Evolutionary conservation across 2,797 vertebrate species (phyloP), one percentile per base, ranked within the genome.

Genomic region (Choloepus didactylus): DNA sequence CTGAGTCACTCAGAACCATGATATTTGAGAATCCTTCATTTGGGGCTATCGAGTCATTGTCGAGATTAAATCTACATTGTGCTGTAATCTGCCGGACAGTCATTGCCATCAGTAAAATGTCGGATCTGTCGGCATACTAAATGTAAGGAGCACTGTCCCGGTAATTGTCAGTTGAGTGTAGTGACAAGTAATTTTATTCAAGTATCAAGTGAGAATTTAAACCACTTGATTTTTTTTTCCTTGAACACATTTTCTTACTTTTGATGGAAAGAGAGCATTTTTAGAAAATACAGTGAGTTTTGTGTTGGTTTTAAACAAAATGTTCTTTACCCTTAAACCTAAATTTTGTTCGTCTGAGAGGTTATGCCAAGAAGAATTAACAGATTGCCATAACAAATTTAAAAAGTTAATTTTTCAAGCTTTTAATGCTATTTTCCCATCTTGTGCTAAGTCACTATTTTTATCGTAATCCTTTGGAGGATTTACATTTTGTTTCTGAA

Each of bases 1-100:
- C 98, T 93, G 97, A 97, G 93, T 97, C 97, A 98, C 97, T 98
- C 97, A 98, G 91, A 97, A 97, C 93, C 76, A 96, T 96, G 93
- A 98, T 98, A 97, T 72, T 96, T 98, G 91, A 95, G 76, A 97
- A 96, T 96, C 60, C 96, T 98, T 98, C 31, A 94, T 97, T 97
- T 96, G 84, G 92, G 96, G 91, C 67, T 95, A 93, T 97, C 87
- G 97, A 98, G 92, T 91, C 96, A 97, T 91, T 96, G 95, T 89
- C 41, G 77, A 98, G 96, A 98, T 97, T 98, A 98, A 97, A 98
- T 98, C 92, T 98, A 96, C 93, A 88, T 92, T 97, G 93, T 94
- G 41, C 87, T 98, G 79, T 97, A 95, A 98, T 97, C 97, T 98
- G 69, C 97, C 1, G 76, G 81, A 80, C 51, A 96, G 79, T 56